Base-by-base conservation (phyloP, 2,888 invertebrate species). In the Clitarchus hookeri region DNA sequence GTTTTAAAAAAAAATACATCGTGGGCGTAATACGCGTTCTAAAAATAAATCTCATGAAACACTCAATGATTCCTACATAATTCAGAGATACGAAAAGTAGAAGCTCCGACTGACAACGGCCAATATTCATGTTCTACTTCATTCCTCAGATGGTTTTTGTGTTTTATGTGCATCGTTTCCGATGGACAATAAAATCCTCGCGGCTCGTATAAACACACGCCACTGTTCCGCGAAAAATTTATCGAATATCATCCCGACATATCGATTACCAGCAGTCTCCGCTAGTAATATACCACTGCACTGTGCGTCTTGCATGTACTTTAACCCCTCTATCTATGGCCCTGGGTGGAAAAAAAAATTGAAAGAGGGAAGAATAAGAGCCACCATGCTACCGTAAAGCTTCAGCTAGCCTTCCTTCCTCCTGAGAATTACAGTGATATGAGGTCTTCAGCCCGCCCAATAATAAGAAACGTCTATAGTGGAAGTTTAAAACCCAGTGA, bases 401-500 rank as follows among this genome's bases (percentile, higher is more conserved):
- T 65, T 65, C 65, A 23, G n/a, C 65, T 12, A 23, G 19, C 65
- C n/a, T 19, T 19, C 65, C n/a, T 19, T 65, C n/a, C 65, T 65
- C n/a, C 11, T 65, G 16, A 65, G 65, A 65, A 65, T 65, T 19
- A 65, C 48, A 48, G 48, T 16, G 48, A 19, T 65, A 65, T 65
- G 65, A 65, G 65, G n/a, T 48, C 48, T 48, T 48, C 48, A 48
- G 16, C 48, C 48, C 48, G 65, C 13, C 3, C 65, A 65, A n/a
- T 65, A 65, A 65, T 8, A 65, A 65, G 23, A n/a, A 65, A 65
- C 65, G n/a, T 65, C 19, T n/a, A 65, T n/a, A n/a, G n/a, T 19
- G 65, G 65, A n/a, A 65, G 13, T 65, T 65, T 65, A 65, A 65
- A 65, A 65, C 65, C 65, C 65, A n/a, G 65, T 65, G 65, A 65